A percentile compares a stretch with the other conserved stretches of the same genome.
Evolutionary conservation across 2,888 invertebrate genomes (phyloP).

Genomic region (Drosophila multiciliata): DNA sequence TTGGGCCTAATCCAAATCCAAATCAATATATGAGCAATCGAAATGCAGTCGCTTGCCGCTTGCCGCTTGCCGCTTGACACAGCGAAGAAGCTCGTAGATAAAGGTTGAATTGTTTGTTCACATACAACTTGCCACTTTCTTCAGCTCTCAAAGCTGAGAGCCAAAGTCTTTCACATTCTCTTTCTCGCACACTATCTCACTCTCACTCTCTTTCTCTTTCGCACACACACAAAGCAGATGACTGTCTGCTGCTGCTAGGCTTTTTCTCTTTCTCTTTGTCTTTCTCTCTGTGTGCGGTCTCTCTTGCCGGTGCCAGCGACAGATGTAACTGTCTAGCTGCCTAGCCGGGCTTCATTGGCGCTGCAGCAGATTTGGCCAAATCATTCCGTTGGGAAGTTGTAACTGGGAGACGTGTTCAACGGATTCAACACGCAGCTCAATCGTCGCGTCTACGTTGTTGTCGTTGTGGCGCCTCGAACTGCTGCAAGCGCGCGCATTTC

Average conservation of each 20-base stretch:
- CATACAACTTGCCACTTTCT: constrained; percentile 34
- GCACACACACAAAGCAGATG: background rate
- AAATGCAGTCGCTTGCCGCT: constrained; percentile 16
- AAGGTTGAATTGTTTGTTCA: constrained; percentile 19
- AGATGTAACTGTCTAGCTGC: constrained; percentile 28
- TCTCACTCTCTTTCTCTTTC: background rate
- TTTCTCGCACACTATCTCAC: background rate
- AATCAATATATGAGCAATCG: background rate
- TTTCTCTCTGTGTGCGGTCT: constrained; percentile 6
- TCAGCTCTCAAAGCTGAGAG: constrained; percentile 13
- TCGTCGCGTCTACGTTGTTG: constrained; percentile 12
- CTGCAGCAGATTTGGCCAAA: constrained; percentile 65
- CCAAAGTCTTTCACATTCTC: background rate
- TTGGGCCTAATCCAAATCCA: constrained; percentile 4
- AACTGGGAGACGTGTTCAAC: constrained; percentile 70
- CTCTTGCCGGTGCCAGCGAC: constrained; percentile 19
- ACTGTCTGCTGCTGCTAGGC: background rate
- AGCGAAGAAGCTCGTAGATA: constrained; percentile 6
- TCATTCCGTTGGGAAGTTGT: constrained; percentile 76
- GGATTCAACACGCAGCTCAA: constrained; percentile 29
- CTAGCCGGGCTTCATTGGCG: constrained; percentile 51
- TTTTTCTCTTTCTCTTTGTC: constrained; percentile 10
- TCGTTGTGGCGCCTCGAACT: constrained; percentile 11
- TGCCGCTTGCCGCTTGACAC: constrained; percentile 18
- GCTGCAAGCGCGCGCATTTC: constrained; percentile 45